phyloP scores from a whole-genome alignment of 2,797 vertebrate species.

The Aldrovandia affinis region DNA sequence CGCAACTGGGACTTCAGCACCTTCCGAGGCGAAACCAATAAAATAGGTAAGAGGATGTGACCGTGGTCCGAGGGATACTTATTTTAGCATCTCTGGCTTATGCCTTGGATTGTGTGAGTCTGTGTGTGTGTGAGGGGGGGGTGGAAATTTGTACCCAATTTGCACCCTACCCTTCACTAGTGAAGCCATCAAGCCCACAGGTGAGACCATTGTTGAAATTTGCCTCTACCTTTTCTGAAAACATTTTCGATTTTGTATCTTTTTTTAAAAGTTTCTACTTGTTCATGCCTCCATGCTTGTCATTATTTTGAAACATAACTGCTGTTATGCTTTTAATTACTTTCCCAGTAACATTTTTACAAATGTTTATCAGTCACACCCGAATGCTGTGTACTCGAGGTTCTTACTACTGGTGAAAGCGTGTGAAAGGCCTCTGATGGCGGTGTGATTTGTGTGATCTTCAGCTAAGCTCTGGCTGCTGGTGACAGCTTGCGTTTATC shows the following conservation, averaged over 20 bases:
- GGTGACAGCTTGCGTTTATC: neutral
- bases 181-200: neutral
- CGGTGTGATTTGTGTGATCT: neutral
- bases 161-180: neutral
- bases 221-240: too few relatives aligned
- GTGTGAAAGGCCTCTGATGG: neutral
- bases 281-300: too few relatives aligned
- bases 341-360: neutral
- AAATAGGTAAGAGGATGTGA: constrained; percentile 27
- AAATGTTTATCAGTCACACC: neutral
- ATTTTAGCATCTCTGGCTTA: neutral
- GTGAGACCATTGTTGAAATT: neutral
- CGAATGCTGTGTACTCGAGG: neutral
- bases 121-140: neutral
- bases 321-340: too few relatives aligned
- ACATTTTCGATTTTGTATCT: too few relatives aligned
- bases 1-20: constrained; percentile 92
- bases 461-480: neutral
- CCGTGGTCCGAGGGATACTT: neutral
- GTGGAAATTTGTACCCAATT: neutral
- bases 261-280: too few relatives aligned
- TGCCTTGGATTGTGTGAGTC: neutral
- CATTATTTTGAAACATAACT: too few relatives aligned
- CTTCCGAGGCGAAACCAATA: constrained; percentile 80
- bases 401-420: neutral